phyloP scores from a whole-genome alignment of 2,888 invertebrate genomes.

The Brenthis hecate region DNA sequence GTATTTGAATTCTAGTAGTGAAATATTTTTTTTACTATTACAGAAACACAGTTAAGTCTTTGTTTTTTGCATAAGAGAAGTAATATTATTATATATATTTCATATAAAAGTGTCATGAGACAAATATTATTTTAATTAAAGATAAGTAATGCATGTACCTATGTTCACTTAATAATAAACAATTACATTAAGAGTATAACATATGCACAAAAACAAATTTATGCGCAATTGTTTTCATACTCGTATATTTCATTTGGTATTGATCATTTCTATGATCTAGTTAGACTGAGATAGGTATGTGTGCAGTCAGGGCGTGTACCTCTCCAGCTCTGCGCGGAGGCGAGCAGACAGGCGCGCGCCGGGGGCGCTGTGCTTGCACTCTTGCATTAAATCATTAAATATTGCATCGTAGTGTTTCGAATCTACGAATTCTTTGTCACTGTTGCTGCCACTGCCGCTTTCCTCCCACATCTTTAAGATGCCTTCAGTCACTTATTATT shows the following conservation, averaged over 20 bases:
- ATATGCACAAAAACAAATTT: too few species aligned
- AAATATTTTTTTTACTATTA: too few species aligned
- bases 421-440: conserved; percentile 29
- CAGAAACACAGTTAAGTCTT: too few species aligned
- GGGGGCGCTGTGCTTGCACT: conserved; percentile 86
- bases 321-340: conserved; percentile 65
- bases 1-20: too few species aligned
- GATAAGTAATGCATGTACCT: too few species aligned
- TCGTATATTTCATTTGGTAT: neutral
- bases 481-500: neutral
- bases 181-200: too few species aligned
- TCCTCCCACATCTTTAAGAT: conserved; percentile 34
- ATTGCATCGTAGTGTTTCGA: conserved; percentile 52
- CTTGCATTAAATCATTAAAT: conserved; percentile 85
- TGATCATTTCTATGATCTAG: neutral
- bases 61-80: too few species aligned
- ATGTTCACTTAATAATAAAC: too few species aligned
- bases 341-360: conserved; percentile 84
- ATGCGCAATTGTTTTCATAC: too few species aligned
- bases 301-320: conserved; percentile 47
- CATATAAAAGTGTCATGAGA: too few species aligned
- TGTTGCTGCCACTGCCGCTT: conserved; percentile 14
- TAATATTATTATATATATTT: too few species aligned
- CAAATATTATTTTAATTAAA: too few species aligned
- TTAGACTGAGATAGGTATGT: neutral